Percentiles rank a stretch among this genome's conserved stretches.
Evolutionary conservation across 1,140 invertebrate species (phyloP).

Genomic region (Campoletis sonorensis): DNA sequence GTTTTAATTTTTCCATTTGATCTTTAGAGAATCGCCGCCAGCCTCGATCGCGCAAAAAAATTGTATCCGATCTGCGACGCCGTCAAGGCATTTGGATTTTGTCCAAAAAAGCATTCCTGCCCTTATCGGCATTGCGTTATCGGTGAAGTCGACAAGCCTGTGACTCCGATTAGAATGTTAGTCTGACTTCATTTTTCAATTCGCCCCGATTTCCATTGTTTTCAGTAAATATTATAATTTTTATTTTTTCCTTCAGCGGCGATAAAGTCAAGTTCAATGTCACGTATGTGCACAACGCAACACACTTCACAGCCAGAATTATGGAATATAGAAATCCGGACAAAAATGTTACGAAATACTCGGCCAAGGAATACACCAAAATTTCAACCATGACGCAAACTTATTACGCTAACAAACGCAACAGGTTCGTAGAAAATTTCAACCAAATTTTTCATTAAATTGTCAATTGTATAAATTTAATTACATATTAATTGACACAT

Average conservation of each 20-base stretch:
- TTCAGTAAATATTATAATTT: conserved; percentile 21
- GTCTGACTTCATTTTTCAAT: conserved; percentile 39
- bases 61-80: conserved; percentile 66
- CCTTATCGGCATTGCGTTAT: conserved; percentile 67
- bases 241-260: conserved; percentile 57
- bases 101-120: conserved; percentile 62
- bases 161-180: conserved; percentile 62
- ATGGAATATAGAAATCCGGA: conserved; percentile 56
- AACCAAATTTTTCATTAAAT: too few species aligned
- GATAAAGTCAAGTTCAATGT: conserved; percentile 66
- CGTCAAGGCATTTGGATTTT: conserved; percentile 70
- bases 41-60: conserved; percentile 63
- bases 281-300: conserved; percentile 65
- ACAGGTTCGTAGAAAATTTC: conserved; percentile 56
- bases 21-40: conserved; percentile 51
- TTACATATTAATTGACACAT: not conserved
- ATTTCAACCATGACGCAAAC: conserved; percentile 57
- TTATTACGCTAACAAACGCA: conserved; percentile 59
- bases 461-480: not conserved
- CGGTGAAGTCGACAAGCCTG: conserved; percentile 63
- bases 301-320: conserved; percentile 69
- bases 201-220: not conserved
- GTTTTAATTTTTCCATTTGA: conserved; percentile 44
- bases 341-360: conserved; percentile 51
- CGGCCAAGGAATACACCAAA: conserved; percentile 55